Evolutionary conservation across 2,888 invertebrate species (phyloP), one percentile per base, ranked within the genome.

Genomic region (Thereva nobilitata): DNA sequence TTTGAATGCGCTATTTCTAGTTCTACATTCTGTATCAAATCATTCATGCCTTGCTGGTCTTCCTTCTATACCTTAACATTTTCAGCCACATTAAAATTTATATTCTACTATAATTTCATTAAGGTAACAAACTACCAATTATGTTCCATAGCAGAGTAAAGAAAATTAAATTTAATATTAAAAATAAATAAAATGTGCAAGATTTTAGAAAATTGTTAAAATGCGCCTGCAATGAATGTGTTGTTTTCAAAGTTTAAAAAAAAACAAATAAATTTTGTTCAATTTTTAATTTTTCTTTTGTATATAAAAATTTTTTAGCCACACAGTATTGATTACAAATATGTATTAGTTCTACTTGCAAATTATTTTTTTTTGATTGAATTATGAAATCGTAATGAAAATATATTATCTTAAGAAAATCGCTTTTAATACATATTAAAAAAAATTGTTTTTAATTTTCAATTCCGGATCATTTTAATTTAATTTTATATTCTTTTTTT

Each of bases 181-280:
- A n/a, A 35, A 9, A 42, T 57, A 1, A 34, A 34, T 9, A 44
- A 40, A 56, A 54, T 35, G 9, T 10, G 12, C 44, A 44, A 44
- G n/a, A 38, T 34, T 50, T 9, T 49, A 50, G 41, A 61, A 40
- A 40, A 61, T 61, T 40, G 50, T 61, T 61, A 61, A 61, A 61
- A 50, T 45, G 3, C 67, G 67, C 67, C 67, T 67, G 67, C 67
- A 63, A 63, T 67, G 64, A 67, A 67, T 67, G 67, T 67, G 64
- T 67, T 67, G 63, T 67, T 63, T 66, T 66, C 64, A 47, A 47
- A 61, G 42, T 52, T 64, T 64, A 40, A 61, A 61, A 50, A 61
- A 40, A 61, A 59, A 23, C 23, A 23, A 23, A 23, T 23, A 23
- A 23, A 23, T 23, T 23, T 23, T 23, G 23, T 23, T 23, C 23